These are phyloP conservation scores for Trogon melanurus DNA, from an alignment of 2,113 vertebrate species.

Conservation along the genomic window DNA sequence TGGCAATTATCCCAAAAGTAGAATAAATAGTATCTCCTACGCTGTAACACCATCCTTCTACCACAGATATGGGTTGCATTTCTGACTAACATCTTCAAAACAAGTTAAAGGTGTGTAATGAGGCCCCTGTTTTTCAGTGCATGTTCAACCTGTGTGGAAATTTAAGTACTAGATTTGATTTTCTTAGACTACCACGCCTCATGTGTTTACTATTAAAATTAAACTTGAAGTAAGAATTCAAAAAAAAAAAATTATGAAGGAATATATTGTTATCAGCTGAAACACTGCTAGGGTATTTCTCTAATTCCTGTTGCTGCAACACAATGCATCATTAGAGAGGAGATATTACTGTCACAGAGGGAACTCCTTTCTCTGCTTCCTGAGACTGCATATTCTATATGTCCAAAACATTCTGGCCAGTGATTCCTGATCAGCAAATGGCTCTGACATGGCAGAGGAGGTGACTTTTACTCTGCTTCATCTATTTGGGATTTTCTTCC, in stretches of 20 bases:
- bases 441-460: not conserved
- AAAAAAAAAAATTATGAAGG: not conserved
- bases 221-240: not conserved
- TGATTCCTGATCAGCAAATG: not conserved
- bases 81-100: not conserved
- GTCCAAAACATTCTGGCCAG: too few relatives aligned
- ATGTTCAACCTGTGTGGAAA: not conserved
- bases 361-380: not conserved
- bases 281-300: not conserved
- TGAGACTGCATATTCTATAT: not conserved
- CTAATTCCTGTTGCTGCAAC: not conserved
- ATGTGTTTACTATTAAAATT: not conserved
- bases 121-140: fast-evolving
- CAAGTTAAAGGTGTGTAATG: not conserved
- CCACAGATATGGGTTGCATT: not conserved
- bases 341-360: not conserved
- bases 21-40: not conserved
- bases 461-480: not conserved
- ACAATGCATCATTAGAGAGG: too few relatives aligned
- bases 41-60: not conserved
- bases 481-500: not conserved
- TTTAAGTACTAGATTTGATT: not conserved
- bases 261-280: not conserved
- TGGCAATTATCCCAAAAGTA: not conserved
- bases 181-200: not conserved